Percentiles rank a stretch among this genome's conserved stretches.
Conservation (phyloP, 1,140 invertebrate genomes). For the Drosophila jambulina region DNA sequence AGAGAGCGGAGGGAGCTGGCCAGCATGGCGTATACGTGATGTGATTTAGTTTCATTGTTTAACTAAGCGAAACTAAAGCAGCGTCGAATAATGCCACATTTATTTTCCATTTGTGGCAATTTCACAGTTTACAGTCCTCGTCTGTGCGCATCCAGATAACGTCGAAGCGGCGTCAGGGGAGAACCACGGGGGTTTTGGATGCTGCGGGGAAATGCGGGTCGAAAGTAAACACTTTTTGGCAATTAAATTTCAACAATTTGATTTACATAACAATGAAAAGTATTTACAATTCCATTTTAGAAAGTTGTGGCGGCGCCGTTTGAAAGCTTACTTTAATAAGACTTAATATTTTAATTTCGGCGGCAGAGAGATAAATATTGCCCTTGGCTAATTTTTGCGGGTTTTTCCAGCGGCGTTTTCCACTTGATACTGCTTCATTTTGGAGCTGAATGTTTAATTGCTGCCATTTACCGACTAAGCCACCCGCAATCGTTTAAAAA, state of each 20-base stretch:
- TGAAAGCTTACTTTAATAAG: too few species aligned
- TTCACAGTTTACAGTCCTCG: conserved; percentile 11
- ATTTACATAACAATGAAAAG: conserved; percentile 75
- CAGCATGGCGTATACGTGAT: conserved; percentile 67
- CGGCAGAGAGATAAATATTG: conserved; percentile 41
- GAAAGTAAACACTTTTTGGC: conserved; percentile 75
- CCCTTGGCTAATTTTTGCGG: conserved; percentile 38
- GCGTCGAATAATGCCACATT: conserved; percentile 51
- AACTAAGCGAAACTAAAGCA: conserved; percentile 54
- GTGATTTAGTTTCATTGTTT: conserved; percentile 65
- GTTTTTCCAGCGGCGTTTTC: conserved; percentile 17
- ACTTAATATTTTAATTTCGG: conserved; percentile 51
- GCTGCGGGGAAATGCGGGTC: conserved; percentile 19
- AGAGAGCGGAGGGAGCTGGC: conserved; percentile 1
- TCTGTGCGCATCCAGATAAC: conserved; percentile 33
- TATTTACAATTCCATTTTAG: conserved; percentile 63
- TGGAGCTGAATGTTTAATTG: conserved; percentile 35
- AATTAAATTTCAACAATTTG: conserved; percentile 72
- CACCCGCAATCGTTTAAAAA: conserved; percentile 8
- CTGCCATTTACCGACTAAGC: conserved; percentile 36
- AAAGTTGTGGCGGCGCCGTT: conserved; percentile 9
- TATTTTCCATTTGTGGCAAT: conserved; percentile 53
- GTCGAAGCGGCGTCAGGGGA: background rate
- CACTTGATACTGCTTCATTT: conserved; percentile 4
- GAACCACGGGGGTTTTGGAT: background rate